Evolutionary conservation across 1,140 invertebrate species (phyloP), one percentile per base, ranked within the genome.

Genomic region (Polypedilum vanderplanki): DNA sequence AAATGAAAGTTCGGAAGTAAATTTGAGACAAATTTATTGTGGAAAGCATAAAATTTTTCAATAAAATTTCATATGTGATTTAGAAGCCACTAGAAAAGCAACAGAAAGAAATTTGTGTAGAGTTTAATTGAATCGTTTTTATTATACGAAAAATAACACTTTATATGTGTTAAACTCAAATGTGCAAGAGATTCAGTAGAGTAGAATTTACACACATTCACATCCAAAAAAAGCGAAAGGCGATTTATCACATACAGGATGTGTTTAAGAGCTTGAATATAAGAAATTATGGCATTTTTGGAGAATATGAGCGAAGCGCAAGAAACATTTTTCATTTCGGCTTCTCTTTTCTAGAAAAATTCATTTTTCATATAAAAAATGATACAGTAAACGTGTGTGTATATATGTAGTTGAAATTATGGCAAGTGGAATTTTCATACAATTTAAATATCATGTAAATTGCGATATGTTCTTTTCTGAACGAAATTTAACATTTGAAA

Each of bases 171-270:
- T 33, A 33, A 12, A 8, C 41, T 15, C 8, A 8, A 9, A 2
- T 46, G 41, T 12, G 41, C 41, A 57, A n/a, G 4, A n/a, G 1
- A 57, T 15, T 57, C 46, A 57, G 10, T 57, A n/a, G 4, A 3
- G 12, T 3, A 15, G n/a, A 57, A 70, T 70, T 70, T 18, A 20
- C 65, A 67, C 18, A 70, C 17, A 18, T 18, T 33, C 17, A 20
- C 18, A 70, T 70, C 65, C 9, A 70, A 17, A 57, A 17, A 70
- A 20, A 22, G 3, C 17, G 20, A 70, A 70, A 22, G 65, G 65
- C 65, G 65, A 70, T 70, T 70, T 70, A 70, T 70, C 65, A 70
- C 17, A 70, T 18, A 17, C 65, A 70, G 65, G 65, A 70, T 70
- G 65, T 70, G 65, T 70, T 70, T 70, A 70, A 22, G 65, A 70